phyloP scores from a whole-genome alignment of 2,797 vertebrate genomes.

The Schizothorax lantsangensis region DNA sequence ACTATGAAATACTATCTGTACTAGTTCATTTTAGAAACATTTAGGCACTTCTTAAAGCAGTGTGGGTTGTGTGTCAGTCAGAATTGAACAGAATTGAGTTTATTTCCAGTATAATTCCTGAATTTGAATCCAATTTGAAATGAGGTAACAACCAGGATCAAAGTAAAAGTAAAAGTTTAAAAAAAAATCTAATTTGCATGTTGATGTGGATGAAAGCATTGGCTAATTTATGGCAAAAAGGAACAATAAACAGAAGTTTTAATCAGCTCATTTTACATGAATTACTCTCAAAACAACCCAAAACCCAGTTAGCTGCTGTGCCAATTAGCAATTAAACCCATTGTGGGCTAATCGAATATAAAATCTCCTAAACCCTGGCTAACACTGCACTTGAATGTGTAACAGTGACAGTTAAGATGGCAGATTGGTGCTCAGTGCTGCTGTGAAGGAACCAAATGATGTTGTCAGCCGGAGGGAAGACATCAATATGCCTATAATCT shows the following conservation, averaged over 20 bases:
- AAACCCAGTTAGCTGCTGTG: neutral
- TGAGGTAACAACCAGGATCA: neutral
- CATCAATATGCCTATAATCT: slow-evolving; percentile 32
- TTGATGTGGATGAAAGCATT: neutral
- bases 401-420: slow-evolving; percentile 16
- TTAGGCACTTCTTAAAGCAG: neutral
- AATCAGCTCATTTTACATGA: slow-evolving; percentile 1
- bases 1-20: neutral
- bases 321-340: slow-evolving; percentile 34
- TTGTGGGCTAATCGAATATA: slow-evolving; percentile 22
- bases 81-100: neutral
- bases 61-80: neutral
- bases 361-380: slow-evolving; percentile 4
- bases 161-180: too few species aligned
- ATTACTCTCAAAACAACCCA: neutral
- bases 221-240: neutral
- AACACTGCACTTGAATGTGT: slow-evolving; percentile 5
- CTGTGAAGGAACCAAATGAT: slow-evolving; percentile 18
- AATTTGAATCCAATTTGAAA: neutral
- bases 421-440: slow-evolving; percentile 38
- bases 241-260: neutral
- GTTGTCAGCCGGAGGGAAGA: slow-evolving; percentile 46
- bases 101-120: neutral
- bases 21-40: too few species aligned
- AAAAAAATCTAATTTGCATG: slow-evolving; percentile 8